Base-by-base conservation (phyloP, 1,140 invertebrate species). In the Nasonia longicornis region DNA sequence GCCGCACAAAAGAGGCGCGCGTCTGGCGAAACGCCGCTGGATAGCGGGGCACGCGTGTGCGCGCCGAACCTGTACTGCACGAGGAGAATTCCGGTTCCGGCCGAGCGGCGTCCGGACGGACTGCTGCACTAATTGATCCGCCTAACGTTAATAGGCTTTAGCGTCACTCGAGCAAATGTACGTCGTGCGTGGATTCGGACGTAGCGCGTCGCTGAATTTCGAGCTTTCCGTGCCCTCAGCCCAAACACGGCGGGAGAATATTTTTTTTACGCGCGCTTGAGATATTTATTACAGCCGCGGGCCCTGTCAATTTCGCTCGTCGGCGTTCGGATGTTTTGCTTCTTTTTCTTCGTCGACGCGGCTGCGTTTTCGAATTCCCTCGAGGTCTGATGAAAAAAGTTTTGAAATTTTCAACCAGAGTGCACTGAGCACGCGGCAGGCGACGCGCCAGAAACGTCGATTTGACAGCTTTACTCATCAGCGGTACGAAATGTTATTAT, bases 71-170 rank as follows among this genome's bases (percentile, higher is more conserved):
- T 42, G 38, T 16, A 52, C 26, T 26, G 26, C n/a, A 67, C 35
- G 75, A 20, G 66, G 45, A 42, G 48, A 38, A 31, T 42, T 71
- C 26, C 67, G 16, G 67, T 71, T 45, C 45, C 48, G 48, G 77
- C 7, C 35, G 48, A 79, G 31, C 48, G 20, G 35, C 52, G 16
- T 58, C 52, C 52, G 20, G 52, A 58, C 52, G 52, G 52, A 64
- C 77, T 52, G 38, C 52, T 72, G 69, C 10, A 42, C 77, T 72
- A 79, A 79, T 79, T 79, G 77, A 79, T 79, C 77, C 70, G 70
- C 69, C 69, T 79, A 79, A 79, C 69, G 77, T 79, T 79, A 79
- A 79, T 79, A 72, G 77, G 77, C 77, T 79, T 79, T 72, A 79
- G 72, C 70, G 77, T 72, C 77, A 73, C 70, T 79, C 77, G 26